phyloP scores from a whole-genome alignment of 1,140 invertebrate species.

The Drosophila murphyi region DNA sequence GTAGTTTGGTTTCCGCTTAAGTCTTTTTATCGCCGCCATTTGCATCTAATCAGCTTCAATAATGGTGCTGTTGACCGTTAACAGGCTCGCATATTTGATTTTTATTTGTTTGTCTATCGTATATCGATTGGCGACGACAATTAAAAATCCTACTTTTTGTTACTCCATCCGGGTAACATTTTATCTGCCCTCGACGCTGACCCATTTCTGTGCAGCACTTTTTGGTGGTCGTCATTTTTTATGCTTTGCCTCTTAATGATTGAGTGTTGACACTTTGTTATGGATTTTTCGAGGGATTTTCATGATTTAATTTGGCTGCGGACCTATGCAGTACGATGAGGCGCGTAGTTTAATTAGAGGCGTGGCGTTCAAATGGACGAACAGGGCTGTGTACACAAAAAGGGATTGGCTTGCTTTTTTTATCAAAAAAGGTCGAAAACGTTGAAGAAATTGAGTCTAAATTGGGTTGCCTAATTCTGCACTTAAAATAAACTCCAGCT shows the following conservation, averaged over 20 bases:
- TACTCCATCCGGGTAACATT: conserved; percentile 30
- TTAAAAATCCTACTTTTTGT: conserved; percentile 46
- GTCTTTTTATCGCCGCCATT: conserved; percentile 68
- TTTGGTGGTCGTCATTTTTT: conserved; percentile 20
- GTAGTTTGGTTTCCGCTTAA: conserved; percentile 70
- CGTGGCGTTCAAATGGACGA: conserved; percentile 52
- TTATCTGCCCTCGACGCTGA: conserved; percentile 11
- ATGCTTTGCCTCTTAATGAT: conserved; percentile 48
- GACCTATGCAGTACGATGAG: conserved; percentile 2
- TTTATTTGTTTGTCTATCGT: conserved; percentile 47
- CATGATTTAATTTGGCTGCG: conserved; percentile 37
- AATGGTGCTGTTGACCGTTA: conserved; percentile 38
- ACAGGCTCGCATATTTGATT: conserved; percentile 58
- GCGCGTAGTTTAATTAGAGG: conserved; percentile 71
- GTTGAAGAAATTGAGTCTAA: conserved; percentile 8
- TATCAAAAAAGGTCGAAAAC: conserved; percentile 26
- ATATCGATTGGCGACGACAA: conserved; percentile 54
- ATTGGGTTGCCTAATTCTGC: conserved; percentile 30
- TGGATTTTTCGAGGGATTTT: conserved; percentile 35
- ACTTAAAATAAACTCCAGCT: conserved; percentile 18
- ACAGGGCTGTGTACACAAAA: conserved; percentile 23
- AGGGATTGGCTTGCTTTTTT: conserved; percentile 10
- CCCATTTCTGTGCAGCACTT: conserved; percentile 27
- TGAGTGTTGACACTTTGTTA: conserved; percentile 61
- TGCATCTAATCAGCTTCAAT: conserved; percentile 73